phyloP scores from a whole-genome alignment of 2,113 vertebrate genomes.

The Taxidea taxus region DNA sequence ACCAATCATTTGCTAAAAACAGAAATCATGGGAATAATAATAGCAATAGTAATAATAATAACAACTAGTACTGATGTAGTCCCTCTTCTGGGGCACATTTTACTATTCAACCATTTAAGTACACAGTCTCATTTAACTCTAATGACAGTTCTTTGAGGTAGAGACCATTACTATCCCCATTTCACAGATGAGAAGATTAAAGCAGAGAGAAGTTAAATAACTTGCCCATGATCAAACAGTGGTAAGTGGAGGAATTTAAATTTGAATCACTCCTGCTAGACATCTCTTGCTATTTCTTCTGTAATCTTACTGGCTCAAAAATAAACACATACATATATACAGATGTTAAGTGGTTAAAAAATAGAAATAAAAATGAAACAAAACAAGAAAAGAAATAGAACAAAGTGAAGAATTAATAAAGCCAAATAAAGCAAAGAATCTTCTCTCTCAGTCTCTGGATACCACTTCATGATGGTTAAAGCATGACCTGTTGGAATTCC shows the following conservation, averaged over 20 bases:
- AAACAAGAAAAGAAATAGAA: constrained; percentile 6
- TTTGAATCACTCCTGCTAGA: background rate
- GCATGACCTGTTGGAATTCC: background rate
- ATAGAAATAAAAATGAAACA: constrained; percentile 26
- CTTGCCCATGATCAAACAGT: background rate
- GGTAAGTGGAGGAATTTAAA: background rate
- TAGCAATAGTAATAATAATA: background rate
- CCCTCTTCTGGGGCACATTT: background rate
- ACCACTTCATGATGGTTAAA: constrained; percentile 38
- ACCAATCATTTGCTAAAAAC: background rate
- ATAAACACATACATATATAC: background rate
- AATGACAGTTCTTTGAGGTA: background rate
- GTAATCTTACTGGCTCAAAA: constrained; percentile 5
- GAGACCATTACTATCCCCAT: background rate
- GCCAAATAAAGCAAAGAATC: constrained; percentile 27
- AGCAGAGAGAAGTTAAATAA: background rate
- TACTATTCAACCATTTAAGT: background rate
- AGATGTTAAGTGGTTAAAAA: constrained; percentile 21
- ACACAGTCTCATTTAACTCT: background rate
- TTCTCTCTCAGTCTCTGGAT: constrained; percentile 20
- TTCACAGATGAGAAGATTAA: background rate
- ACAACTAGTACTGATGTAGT: background rate
- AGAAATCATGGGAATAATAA: background rate
- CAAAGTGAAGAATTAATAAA: constrained; percentile 39
- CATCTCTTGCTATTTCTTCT: background rate